phyloP scores from a whole-genome alignment of 2,797 vertebrate genomes.

The Phataginus tetradactyla region DNA sequence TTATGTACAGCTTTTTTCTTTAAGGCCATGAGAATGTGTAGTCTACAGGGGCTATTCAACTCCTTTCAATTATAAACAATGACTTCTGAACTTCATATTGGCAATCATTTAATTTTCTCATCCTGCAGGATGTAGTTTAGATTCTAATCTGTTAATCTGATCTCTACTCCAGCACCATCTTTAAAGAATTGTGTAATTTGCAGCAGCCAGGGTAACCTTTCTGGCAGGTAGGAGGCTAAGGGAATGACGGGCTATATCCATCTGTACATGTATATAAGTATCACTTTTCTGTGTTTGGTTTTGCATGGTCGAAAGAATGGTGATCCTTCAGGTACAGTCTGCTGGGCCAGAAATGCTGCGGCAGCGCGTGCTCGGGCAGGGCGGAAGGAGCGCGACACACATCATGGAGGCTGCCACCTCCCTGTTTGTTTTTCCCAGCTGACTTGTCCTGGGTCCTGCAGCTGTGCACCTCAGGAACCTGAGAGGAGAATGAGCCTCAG shows the following conservation, averaged over 20 bases:
- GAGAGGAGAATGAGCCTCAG: conserved; percentile 45
- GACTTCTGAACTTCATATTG: conserved; percentile 6
- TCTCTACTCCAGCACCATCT: background rate
- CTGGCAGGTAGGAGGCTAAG: background rate
- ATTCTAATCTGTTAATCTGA: background rate
- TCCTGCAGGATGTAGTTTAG: conserved; percentile 10
- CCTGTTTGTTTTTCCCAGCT: background rate
- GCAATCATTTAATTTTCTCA: conserved; percentile 15
- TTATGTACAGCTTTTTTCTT: background rate
- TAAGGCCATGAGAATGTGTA: background rate
- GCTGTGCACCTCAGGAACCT: conserved; percentile 37
- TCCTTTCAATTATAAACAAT: conserved; percentile 42
- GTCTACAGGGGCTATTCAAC: background rate
- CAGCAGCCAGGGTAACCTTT: background rate
- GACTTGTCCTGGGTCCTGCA: background rate
- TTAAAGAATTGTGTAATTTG: conserved; percentile 29
- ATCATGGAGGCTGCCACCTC: background rate
- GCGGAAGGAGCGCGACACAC: background rate
- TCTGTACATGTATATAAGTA: background rate
- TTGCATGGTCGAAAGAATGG: background rate
- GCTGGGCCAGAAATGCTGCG: conserved; percentile 17
- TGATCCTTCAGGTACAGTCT: background rate
- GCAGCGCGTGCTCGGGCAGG: background rate
- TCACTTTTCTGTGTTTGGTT: conserved; percentile 23
- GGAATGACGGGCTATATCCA: background rate